Evolutionary conservation across 2,113 vertebrate species (phyloP).

Genomic region (Prochilodus magdalenae): DNA sequence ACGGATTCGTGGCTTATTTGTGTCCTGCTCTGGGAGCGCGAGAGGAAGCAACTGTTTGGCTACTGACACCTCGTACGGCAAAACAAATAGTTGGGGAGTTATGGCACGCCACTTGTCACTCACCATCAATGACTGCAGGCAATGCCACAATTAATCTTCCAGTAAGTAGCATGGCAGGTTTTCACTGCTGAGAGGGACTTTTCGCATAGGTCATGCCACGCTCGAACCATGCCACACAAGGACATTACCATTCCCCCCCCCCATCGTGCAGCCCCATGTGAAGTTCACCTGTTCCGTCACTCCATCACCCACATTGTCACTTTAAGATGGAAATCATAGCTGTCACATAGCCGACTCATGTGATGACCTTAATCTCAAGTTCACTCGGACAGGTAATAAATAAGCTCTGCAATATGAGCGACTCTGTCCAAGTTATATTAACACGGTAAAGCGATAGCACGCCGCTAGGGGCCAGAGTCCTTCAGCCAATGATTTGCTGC

Average conservation of each 20-base stretch:
- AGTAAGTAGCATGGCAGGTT: slow-evolving; percentile 64
- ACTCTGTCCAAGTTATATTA: slow-evolving; percentile 48
- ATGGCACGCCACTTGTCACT: slow-evolving; percentile 76
- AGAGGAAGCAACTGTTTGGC: slow-evolving; percentile 64
- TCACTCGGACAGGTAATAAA: slow-evolving; percentile 58
- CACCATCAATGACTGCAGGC: slow-evolving; percentile 67
- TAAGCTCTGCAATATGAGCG: slow-evolving; percentile 49
- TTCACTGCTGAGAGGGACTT: slow-evolving; percentile 59
- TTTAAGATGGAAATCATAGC: slow-evolving; percentile 53
- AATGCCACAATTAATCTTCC: slow-evolving; percentile 70
- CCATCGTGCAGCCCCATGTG: neutral
- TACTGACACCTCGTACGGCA: slow-evolving; percentile 61
- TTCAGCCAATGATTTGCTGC: slow-evolving; percentile 45
- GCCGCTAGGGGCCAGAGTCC: slow-evolving; percentile 29
- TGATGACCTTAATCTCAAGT: slow-evolving; percentile 59
- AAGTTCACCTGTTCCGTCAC: slow-evolving; percentile 46
- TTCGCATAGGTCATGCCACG: slow-evolving; percentile 51
- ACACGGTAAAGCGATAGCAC: slow-evolving; percentile 55
- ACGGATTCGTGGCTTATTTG: slow-evolving; percentile 56
- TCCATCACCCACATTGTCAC: slow-evolving; percentile 33
- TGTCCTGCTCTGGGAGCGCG: slow-evolving; percentile 38
- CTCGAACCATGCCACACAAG: slow-evolving; percentile 12
- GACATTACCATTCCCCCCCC: slow-evolving; percentile 11
- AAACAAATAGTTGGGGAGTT: slow-evolving; percentile 67
- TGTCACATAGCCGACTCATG: slow-evolving; percentile 45